Evolutionary conservation across 1,140 invertebrate species (phyloP).

Genomic region (Saccostrea cuccullata): DNA sequence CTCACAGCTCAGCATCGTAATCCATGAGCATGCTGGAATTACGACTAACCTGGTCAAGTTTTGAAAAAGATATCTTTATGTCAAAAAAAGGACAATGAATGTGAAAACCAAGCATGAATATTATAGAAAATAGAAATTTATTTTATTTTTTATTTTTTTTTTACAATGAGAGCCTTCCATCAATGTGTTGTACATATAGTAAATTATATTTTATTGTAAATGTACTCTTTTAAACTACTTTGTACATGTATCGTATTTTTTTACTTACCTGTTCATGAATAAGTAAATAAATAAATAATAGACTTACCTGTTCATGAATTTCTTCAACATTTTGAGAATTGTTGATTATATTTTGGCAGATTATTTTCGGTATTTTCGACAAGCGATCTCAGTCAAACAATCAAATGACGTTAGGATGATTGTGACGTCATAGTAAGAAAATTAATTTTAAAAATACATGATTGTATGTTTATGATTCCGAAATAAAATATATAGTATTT

Average conservation of each 20-base stretch:
- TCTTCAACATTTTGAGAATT: background rate
- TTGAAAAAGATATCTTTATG: background rate
- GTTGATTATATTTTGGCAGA: background rate
- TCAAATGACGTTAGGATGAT: background rate
- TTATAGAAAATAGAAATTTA: too few relatives aligned
- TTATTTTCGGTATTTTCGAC: background rate
- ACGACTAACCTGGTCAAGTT: background rate
- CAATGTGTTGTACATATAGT: background rate
- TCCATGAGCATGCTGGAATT: background rate
- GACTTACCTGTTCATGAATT: background rate
- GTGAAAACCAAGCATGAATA: background rate
- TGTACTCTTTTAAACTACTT: too few relatives aligned
- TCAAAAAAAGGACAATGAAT: background rate
- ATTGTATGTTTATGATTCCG: too few relatives aligned
- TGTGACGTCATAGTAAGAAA: slow-evolving; percentile 6
- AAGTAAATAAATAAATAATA: too few relatives aligned
- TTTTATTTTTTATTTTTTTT: background rate
- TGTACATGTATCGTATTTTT: background rate
- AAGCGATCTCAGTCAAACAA: background rate
- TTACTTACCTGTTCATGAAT: background rate
- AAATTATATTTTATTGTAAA: background rate
- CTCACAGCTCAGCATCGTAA: background rate
- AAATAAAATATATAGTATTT: too few relatives aligned
- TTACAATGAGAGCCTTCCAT: background rate
- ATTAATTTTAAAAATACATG: too few relatives aligned